Percentiles rank a stretch among this genome's conserved stretches.
Evolutionary conservation across 2,888 invertebrate genomes (phyloP).

Genomic region (Sesamia inferens): DNA sequence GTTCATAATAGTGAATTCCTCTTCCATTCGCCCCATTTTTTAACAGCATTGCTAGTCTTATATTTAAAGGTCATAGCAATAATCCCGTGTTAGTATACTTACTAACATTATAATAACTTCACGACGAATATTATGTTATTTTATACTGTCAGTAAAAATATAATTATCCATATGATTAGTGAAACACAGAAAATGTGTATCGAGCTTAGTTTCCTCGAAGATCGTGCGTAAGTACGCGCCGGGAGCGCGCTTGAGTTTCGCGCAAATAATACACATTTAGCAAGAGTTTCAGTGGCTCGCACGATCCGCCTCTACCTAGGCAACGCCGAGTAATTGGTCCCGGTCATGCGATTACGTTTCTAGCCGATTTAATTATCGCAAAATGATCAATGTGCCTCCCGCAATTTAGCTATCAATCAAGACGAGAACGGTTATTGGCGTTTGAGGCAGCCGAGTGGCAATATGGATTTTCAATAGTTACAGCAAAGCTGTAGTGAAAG

Average conservation of each 20-base stretch:
- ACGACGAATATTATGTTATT: neutral
- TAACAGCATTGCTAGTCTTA: neutral
- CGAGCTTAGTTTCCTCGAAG: constrained; percentile 46
- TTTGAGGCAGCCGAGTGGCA: constrained; percentile 68
- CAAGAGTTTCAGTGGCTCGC: constrained; percentile 84
- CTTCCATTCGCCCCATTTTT: neutral
- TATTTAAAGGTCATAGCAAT: constrained; percentile 7
- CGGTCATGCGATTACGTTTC: constrained; percentile 90
- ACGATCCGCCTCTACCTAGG: constrained; percentile 87
- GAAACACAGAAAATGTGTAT: constrained; percentile 27
- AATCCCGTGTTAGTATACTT: neutral
- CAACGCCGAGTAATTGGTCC: constrained; percentile 86
- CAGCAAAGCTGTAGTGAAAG: constrained; percentile 76
- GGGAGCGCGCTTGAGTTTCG: constrained; percentile 83
- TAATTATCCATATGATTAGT: neutral
- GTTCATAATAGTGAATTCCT: constrained; percentile 11
- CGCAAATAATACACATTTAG: constrained; percentile 84
- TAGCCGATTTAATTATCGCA: constrained; percentile 89
- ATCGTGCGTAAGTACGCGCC: constrained; percentile 65
- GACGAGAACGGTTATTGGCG: constrained; percentile 77
- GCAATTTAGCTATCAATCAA: constrained; percentile 90
- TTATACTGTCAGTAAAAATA: neutral
- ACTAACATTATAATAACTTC: constrained; percentile 1
- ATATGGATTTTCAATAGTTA: constrained; percentile 79
- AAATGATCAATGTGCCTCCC: constrained; percentile 88